Evolutionary conservation across 1,140 invertebrate genomes (phyloP).

Genomic region (Hormaphis cornu): DNA sequence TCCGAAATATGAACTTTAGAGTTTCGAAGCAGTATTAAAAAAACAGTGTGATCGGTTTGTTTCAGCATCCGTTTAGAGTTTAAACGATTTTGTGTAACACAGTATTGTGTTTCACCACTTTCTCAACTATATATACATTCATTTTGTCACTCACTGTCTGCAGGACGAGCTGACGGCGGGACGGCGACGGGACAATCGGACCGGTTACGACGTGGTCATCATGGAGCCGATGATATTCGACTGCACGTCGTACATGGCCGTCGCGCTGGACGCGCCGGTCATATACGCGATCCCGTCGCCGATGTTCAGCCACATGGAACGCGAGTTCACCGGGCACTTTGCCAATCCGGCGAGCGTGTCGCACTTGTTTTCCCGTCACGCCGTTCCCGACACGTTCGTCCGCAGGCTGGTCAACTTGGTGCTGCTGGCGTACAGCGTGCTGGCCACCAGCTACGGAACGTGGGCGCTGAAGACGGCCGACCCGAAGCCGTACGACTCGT

Average conservation of each 20-base stretch:
- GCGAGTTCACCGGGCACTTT: not conserved
- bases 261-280: not conserved
- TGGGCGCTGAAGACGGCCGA: too few species aligned
- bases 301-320: not conserved
- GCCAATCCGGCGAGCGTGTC: not conserved
- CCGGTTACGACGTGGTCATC: not conserved
- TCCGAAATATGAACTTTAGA: too few species aligned
- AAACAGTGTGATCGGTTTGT: too few species aligned
- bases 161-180: not conserved
- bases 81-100: too few species aligned
- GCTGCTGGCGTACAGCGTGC: not conserved
- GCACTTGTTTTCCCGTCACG: not conserved
- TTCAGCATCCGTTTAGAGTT: too few species aligned
- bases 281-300: not conserved
- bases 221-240: not conserved
- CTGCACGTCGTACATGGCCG: not conserved
- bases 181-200: not conserved
- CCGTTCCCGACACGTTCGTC: not conserved
- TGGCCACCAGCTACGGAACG: not conserved
- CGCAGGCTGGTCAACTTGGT: not conserved
- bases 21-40: too few species aligned
- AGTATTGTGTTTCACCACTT: too few species aligned
- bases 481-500: not conserved
- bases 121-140: not conserved
- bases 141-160: not conserved